A percentile compares a stretch with the other conserved stretches of the same genome.
Evolutionary conservation across 2,888 invertebrate genomes (phyloP).

Genomic region (Bhutanitis thaidina): DNA sequence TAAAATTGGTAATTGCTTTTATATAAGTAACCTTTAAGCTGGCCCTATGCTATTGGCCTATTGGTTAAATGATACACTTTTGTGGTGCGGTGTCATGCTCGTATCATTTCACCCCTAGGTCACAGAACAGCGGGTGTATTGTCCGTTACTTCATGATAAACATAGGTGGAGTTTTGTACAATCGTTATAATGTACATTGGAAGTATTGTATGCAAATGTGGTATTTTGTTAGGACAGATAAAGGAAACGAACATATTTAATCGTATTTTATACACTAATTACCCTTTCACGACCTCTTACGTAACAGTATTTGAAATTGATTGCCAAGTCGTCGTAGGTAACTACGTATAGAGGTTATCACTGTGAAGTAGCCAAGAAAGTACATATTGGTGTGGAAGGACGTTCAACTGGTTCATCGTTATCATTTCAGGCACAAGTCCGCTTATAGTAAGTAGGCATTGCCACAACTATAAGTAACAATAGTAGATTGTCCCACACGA

Average conservation of each 20-base stretch:
- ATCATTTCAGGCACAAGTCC: no score
- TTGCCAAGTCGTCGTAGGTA: no score
- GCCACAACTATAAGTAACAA: no score
- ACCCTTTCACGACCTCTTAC: no score
- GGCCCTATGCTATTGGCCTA: slow-evolving; percentile 63
- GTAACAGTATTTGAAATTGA: no score
- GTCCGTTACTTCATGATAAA: slow-evolving; percentile 54
- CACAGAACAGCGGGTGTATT: slow-evolving; percentile 49
- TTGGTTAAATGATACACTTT: slow-evolving; percentile 74
- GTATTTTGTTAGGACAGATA: neutral
- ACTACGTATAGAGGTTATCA: no score
- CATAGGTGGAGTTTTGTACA: slow-evolving; percentile 30
- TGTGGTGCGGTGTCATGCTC: slow-evolving; percentile 45
- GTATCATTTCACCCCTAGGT: slow-evolving; percentile 48
- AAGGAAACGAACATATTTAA: neutral
- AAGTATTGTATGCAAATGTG: slow-evolving; percentile 32
- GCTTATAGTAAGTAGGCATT: no score
- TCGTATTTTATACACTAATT: neutral
- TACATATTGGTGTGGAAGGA: no score
- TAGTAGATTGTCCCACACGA: no score
- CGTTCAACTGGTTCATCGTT: no score
- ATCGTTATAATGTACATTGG: slow-evolving; percentile 1
- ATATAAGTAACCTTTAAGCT: slow-evolving; percentile 58
- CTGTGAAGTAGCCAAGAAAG: no score
- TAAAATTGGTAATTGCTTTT: slow-evolving; percentile 53